Percentiles rank a stretch among this genome's conserved stretches.
phyloP scores from a whole-genome alignment of 2,888 invertebrate genomes.

The Meloe dianella region DNA sequence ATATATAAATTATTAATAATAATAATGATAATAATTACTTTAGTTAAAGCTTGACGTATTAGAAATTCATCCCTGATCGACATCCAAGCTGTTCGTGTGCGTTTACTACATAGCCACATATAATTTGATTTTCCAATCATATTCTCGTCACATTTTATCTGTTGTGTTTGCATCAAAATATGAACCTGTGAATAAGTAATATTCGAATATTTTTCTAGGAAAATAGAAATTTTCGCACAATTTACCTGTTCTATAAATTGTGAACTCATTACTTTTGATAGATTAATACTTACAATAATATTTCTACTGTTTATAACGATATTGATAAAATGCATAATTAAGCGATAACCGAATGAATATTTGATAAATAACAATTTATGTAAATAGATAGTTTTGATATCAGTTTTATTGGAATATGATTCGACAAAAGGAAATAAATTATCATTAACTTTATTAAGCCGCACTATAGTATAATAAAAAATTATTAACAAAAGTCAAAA shows the following conservation, averaged over 20 bases:
- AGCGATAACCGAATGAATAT: slow-evolving; percentile 30
- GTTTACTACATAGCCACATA: slow-evolving; percentile 50
- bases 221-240: neutral
- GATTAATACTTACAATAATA: slow-evolving; percentile 12
- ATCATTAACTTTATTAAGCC: neutral
- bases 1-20: neutral
- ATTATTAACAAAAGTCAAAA: neutral
- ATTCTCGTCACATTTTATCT: slow-evolving; percentile 45
- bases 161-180: slow-evolving; percentile 52
- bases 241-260: slow-evolving; percentile 43
- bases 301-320: slow-evolving; percentile 14
- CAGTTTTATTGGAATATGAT: slow-evolving; percentile 26
- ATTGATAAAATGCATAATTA: slow-evolving; percentile 27
- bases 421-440: neutral
- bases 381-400: slow-evolving; percentile 25
- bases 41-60: slow-evolving; percentile 47
- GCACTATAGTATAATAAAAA: neutral
- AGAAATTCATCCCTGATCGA: slow-evolving; percentile 49
- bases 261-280: slow-evolving; percentile 33
- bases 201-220: slow-evolving; percentile 5
- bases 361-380: slow-evolving; percentile 18
- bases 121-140: slow-evolving; percentile 48
- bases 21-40: slow-evolving; percentile 38
- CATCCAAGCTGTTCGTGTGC: slow-evolving; percentile 44
- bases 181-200: slow-evolving; percentile 46